Conservation (phyloP, 2,797 vertebrate genomes). For the Euthynnus affinis region DNA sequence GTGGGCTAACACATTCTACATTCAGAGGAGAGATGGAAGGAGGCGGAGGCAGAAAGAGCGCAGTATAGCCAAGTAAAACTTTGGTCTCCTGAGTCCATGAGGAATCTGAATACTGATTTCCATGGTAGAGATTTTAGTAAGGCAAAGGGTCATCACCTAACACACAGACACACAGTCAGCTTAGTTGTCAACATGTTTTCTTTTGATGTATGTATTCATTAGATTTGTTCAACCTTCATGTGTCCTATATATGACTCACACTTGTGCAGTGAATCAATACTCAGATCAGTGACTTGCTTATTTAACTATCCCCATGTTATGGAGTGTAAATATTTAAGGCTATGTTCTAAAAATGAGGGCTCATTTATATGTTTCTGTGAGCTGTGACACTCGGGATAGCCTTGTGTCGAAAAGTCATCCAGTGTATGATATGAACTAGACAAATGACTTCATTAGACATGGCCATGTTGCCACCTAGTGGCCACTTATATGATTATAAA, state of each 20-base stretch:
- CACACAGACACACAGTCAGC: not conserved
- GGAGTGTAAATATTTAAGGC: not conserved
- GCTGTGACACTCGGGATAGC: not conserved
- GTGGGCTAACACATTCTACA: constrained; percentile 21
- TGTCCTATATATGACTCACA: not conserved
- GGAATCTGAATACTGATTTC: constrained; percentile 2
- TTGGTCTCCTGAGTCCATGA: not conserved
- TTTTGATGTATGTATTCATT: not conserved
- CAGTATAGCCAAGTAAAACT: constrained; percentile 2
- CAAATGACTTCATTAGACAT: not conserved
- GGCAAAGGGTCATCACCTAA: not conserved
- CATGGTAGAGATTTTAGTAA: not conserved
- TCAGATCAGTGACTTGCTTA: not conserved
- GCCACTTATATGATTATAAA: not conserved
- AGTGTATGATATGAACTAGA: not conserved
- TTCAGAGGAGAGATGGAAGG: constrained; percentile 28
- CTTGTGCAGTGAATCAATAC: not conserved
- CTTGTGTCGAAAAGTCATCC: not conserved
- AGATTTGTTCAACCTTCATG: not conserved
- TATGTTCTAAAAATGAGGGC: not conserved
- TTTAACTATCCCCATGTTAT: not conserved
- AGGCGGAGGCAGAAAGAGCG: not conserved
- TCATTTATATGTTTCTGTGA: constrained; percentile 2
- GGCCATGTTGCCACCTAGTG: constrained; percentile 60
- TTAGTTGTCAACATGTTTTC: not conserved